Base-by-base conservation (phyloP, 1,140 invertebrate species). In the Dreissena rostriformis region DNA sequence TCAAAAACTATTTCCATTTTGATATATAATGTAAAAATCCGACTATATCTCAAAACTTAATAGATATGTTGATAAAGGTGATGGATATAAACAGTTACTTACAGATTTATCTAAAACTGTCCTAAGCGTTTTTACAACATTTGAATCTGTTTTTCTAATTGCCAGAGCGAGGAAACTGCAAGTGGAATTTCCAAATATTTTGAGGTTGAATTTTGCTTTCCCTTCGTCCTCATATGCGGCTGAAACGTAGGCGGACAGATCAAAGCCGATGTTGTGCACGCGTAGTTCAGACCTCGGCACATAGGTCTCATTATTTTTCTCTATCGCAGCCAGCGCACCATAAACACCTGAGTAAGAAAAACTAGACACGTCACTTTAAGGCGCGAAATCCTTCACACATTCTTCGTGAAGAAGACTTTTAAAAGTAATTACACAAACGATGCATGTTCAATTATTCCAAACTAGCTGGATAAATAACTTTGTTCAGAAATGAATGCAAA, bases 61-160 rank as follows among this genome's bases (percentile, higher is more conserved):
- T 39, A 39, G 39, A 5, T 5, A 39, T 39, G 39, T 39, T 39
- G 39, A 8, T 39, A 2, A 39, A 39, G 39, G 8, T 39, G 39
- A 39, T 39, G 39, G 39, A 39, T 39, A 8, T 5, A 39, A 39
- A 39, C 39, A 39, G 39, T 39, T 39, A 89, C 91, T 91, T 87
- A 92, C 91, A 68, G 92, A 92, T 87, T 91, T 90, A 81, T 93
- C 92, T 63, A 93, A 86, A 14, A 92, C 88, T 7, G 90, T 91
- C 7, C 90, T 84, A 11, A 93, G 83, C 12, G 91, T 81, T 75
- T 89, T 91, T 19, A 92, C 89, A 22, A 91, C 84, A 8, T 89
- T 88, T 11, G 90, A 90, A 66, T 93, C 92, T 76, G 88, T 88
- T 84, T 90, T 91, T 10, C 86, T 89, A 39, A 92, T 89, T 12